Percentiles rank a stretch among this genome's conserved stretches.
Conservation (phyloP, 2,888 invertebrate species). For the Bruchidius siliquastri region DNA sequence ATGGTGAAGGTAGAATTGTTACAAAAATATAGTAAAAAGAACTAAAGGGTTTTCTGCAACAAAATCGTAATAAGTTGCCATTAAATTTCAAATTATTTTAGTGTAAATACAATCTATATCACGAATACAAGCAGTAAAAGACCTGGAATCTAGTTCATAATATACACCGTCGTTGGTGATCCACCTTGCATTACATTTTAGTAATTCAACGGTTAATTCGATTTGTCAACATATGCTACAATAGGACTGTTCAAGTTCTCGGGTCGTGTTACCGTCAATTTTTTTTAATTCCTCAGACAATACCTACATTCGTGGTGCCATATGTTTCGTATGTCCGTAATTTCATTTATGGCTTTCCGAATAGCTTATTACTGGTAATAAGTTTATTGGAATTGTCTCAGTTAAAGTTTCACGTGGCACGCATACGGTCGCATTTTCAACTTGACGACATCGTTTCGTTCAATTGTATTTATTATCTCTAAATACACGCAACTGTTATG, state of each 20-base stretch:
- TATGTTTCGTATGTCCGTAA: conserved; percentile 7
- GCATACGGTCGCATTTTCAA: background rate
- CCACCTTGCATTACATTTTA: background rate
- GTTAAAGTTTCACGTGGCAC: background rate
- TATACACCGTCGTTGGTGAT: background rate
- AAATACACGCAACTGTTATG: background rate
- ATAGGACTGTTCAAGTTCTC: conserved; percentile 23
- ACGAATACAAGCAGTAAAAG: no score
- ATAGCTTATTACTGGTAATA: background rate
- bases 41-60: no score
- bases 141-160: no score
- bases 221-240: conserved; percentile 38
- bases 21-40: no score
- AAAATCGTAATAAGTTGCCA: no score
- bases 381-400: background rate
- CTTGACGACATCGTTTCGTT: background rate
- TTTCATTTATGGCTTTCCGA: background rate
- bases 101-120: no score
- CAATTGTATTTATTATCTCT: background rate
- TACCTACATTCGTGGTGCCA: conserved; percentile 13
- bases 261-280: conserved; percentile 27
- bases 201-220: conserved; percentile 35
- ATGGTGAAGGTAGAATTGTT: no score
- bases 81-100: no score
- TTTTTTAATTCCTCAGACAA: conserved; percentile 21